Evolutionary conservation across 1,140 invertebrate genomes (phyloP), one percentile per base, ranked within the genome.

Genomic region (Drosophila nigrodunni): DNA sequence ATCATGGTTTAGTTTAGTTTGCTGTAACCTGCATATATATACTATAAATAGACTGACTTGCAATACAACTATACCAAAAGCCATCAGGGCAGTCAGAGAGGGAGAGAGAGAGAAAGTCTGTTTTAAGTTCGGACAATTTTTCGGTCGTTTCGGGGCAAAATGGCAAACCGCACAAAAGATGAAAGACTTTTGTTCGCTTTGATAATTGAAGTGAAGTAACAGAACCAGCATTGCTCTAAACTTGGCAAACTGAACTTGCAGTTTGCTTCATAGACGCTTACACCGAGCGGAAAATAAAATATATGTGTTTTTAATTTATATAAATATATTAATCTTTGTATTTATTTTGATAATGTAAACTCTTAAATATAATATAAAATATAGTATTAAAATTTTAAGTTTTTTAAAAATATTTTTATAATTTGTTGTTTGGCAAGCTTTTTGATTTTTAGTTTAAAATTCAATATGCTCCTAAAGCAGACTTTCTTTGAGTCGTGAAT

Each of bases 91-190:
- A 35, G 47, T 44, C 35, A 25, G 25, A 25, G 25, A 25, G 25
- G 2, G 25, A 25, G 25, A 25, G 25, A 25, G 4, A 3, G 25
- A 37, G 13, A 21, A 10, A 18, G 21, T 34, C 59, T 15, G 10
- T n/a, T 43, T n/a, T 6, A 10, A 30, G 46, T 25, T 46, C 70
- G 64, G 69, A 76, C 69, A 57, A 64, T 57, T 65, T 57, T 39
- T 25, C 21, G 58, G 15, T 4, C 21, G 21, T 50, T 49, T 18
- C 18, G 35, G 44, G 30, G n/a, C 50, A 43, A 35, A 30, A 30
- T 18, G 35, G 1, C 39, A 54, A 77, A 82, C 82, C 82, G 64
- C 70, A 81, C 82, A 82, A 82, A 82, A 82, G 70, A 87, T 78
- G 82, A 82, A 87, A 82, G 82, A 65, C 72, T 57, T 30, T 43